Evolutionary conservation across 2,113 vertebrate species (phyloP), one percentile per base, ranked within the genome.

Genomic region (Nothocercus julius): DNA sequence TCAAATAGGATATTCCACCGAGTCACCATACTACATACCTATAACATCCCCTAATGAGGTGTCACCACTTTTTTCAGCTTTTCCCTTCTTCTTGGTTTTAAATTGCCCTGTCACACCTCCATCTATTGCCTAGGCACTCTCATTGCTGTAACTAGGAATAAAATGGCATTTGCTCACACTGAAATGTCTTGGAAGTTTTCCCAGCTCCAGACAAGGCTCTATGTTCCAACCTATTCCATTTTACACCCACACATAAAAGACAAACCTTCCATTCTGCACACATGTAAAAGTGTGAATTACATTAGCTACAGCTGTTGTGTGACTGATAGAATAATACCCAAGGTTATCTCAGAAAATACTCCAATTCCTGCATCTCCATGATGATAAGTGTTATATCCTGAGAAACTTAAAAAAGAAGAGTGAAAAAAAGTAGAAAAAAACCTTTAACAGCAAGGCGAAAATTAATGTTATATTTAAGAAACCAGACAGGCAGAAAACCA

Each of bases 1-100:
- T 64, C 90, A 75, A 93, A 83, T 22, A 88, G 63, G 87, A 85
- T 87, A 87, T 93, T 89, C 91, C 87, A 86, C 76, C 72, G 92
- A 93, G 93, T 94, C 93, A 94, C 87, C 85, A 88, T 7, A 51
- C 36, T 19, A 51, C 17, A 24, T 61, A 40, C 5, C 63, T 61
- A 63, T 47, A 15, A 68, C 51, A 78, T 34, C 73, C 76, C 69
- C 68, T 34, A 22, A 7, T 1, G 19, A 91, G 5, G 28, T 2
- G 7, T 62, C 87, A 88, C 17, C 79, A 30, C 56, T 84, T 44
- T 49, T 40, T 56, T 6, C 61, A 56, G 76, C 73, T 67, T 45
- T 74, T 38, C 68, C 62, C 59, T 36, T 64, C 40, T 64, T 45
- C 86, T 62, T 32, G 30, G 5, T 11, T 59, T 7, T 9, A 15